Evolutionary conservation across 2,797 vertebrate species (phyloP), one percentile per base, ranked within the genome.

Genomic region (Pangasius mekongensis): DNA sequence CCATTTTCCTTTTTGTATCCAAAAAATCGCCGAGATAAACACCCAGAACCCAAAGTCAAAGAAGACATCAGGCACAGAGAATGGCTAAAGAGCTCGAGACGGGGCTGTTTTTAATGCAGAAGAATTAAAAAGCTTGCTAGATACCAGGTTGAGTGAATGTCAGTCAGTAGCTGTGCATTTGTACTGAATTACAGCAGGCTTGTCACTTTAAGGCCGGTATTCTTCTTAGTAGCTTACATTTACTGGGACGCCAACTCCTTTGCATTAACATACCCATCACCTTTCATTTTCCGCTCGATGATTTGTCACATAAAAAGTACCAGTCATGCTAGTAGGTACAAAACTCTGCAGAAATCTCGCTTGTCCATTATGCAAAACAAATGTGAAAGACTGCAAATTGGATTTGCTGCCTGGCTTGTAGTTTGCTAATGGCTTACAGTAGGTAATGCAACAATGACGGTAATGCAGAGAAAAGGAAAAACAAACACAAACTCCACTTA

Each of bases 121-220:
- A 89, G 77, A 89, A 89, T 86, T 66, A 69, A 71, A 39, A 81
- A 24, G 18, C 81, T 85, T 69, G 62, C 81, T 82, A 80, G 80
- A 64, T 67, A 39, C 30, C 69, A 27, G 69, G 54, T 84, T 88
- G 87, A 88, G 88, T 91, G 90, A 88, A 90, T 88, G 71, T 87
- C 74, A 81, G 66, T 85, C 81, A 67, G 62, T 36, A 84, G 43
- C 81, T 60, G 47, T 81, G 66, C 54, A 76, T 83, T 90, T 85
- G 39, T 86, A 52, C 49, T 81, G 89, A 90, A 87, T 86, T 91
- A 91, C 87, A 91, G 84, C 71, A 24, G 88, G 54, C 67, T 49
- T 83, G 64, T 86, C 89, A 85, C 71, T 84, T 86, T 90, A 86
- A 84, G 87, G 87, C 85, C 80, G 67, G 49, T 82, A 83, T 67